These are phyloP conservation scores for Myotis daubentonii DNA, from an alignment of 2,797 vertebrate genomes.

Conservation along the genomic window DNA sequence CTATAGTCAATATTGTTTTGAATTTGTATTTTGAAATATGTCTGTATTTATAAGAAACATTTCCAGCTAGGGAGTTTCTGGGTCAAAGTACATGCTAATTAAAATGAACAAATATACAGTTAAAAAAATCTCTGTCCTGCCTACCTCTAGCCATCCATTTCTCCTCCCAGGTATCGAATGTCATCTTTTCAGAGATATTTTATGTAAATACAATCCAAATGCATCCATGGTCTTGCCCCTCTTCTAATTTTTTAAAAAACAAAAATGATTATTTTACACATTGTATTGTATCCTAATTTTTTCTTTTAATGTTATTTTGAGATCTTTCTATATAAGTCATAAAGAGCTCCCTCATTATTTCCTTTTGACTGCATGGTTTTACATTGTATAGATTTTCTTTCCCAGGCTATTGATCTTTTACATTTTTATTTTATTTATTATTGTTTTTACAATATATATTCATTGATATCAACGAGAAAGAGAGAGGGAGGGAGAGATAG, in stretches of 20 bases:
- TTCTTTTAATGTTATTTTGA: not conserved
- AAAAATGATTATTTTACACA: not conserved
- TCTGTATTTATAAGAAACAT: not conserved
- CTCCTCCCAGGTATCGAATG: not conserved
- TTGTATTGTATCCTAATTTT: not conserved
- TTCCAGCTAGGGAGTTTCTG: not conserved
- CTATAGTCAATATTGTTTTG: not conserved
- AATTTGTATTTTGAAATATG: conserved; percentile 36
- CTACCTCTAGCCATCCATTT: not conserved
- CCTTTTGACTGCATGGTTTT: not conserved
- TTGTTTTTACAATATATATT: too few relatives aligned
- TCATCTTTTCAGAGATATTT: not conserved
- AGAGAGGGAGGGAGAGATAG: too few relatives aligned
- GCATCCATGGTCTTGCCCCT: not conserved
- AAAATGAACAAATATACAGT: not conserved
- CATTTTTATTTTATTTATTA: too few relatives aligned
- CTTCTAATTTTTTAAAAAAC: not conserved
- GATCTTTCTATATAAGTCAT: not conserved
- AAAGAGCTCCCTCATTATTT: not conserved
- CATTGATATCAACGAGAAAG: too few relatives aligned
- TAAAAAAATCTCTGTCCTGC: not conserved
- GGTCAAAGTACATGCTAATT: not conserved
- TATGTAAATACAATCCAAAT: not conserved
- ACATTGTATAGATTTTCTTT: not conserved
- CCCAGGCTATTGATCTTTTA: not conserved